These are phyloP conservation scores for Ephestia elutella DNA, from an alignment of 1,140 invertebrate genomes.

Conservation along the genomic window DNA sequence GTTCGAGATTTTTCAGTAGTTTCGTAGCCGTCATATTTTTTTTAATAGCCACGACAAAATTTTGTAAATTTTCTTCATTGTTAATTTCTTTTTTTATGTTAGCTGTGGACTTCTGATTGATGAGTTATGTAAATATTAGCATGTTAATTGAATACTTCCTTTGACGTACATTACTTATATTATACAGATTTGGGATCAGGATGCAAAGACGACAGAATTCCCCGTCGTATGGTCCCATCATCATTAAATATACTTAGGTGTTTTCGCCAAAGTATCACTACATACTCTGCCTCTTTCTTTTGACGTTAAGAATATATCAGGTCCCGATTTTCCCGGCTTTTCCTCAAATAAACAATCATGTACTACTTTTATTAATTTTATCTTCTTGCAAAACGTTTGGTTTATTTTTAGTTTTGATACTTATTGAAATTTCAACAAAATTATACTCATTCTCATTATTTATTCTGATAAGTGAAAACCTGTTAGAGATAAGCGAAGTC, in stretches of 20 bases:
- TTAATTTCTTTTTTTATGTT: no score
- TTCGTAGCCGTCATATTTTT: not conserved
- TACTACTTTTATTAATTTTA: not conserved
- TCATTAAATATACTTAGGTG: no score
- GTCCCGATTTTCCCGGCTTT: no score
- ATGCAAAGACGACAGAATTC: no score
- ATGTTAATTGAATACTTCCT: not conserved
- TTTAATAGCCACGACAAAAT: not conserved
- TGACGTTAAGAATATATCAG: no score
- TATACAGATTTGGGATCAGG: no score
- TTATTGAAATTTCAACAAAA: conserved; percentile 16
- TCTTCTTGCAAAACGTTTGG: not conserved
- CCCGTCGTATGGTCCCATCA: no score
- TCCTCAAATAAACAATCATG: not conserved
- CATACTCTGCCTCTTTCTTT: no score
- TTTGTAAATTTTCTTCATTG: no score
- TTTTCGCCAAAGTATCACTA: no score
- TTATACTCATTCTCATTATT: conserved; percentile 44
- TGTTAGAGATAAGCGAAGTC: conserved; percentile 32
- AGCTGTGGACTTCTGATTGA: not conserved
- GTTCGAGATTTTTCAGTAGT: not conserved
- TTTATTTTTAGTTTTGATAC: not conserved
- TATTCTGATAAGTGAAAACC: conserved; percentile 39
- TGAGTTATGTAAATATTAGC: not conserved
- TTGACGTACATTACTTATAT: no score